phyloP scores from a whole-genome alignment of 2,113 vertebrate species.

The Planiliza haematocheilus region DNA sequence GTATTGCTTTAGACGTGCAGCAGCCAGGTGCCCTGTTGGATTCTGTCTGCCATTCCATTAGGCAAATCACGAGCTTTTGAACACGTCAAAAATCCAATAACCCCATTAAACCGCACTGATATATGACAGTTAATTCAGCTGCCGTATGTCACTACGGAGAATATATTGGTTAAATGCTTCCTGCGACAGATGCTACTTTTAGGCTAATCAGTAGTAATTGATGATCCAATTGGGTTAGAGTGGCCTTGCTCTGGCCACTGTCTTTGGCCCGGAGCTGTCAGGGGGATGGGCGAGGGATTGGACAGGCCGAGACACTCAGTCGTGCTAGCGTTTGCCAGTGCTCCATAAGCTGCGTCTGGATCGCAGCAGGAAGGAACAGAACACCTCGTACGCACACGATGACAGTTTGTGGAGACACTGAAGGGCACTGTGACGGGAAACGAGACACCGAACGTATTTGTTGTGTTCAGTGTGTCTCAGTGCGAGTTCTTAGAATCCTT shows the following conservation, averaged over 20 bases:
- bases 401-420: constrained; percentile 20
- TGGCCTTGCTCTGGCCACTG: constrained; percentile 74
- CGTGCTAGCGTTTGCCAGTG: constrained; percentile 24
- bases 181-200: constrained; percentile 85
- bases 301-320: constrained; percentile 37
- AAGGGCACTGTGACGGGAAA: neutral
- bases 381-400: constrained; percentile 31
- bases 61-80: constrained; percentile 73
- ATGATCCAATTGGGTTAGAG: constrained; percentile 83
- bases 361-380: constrained; percentile 41
- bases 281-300: constrained; percentile 31
- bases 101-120: constrained; percentile 76
- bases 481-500: no score
- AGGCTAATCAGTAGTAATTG: constrained; percentile 85
- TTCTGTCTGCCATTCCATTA: constrained; percentile 66
- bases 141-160: constrained; percentile 76
- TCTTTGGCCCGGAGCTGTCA: constrained; percentile 67
- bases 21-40: constrained; percentile 66
- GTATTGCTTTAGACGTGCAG: constrained; percentile 1
- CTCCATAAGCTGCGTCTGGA: constrained; percentile 43
- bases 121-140: constrained; percentile 81
- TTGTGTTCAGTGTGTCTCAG: no score
- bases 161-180: constrained; percentile 84
- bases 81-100: constrained; percentile 83
- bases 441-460: neutral